These are phyloP conservation scores for Spodoptera picta DNA, from an alignment of 2,888 invertebrate species.

Conservation along the genomic window DNA sequence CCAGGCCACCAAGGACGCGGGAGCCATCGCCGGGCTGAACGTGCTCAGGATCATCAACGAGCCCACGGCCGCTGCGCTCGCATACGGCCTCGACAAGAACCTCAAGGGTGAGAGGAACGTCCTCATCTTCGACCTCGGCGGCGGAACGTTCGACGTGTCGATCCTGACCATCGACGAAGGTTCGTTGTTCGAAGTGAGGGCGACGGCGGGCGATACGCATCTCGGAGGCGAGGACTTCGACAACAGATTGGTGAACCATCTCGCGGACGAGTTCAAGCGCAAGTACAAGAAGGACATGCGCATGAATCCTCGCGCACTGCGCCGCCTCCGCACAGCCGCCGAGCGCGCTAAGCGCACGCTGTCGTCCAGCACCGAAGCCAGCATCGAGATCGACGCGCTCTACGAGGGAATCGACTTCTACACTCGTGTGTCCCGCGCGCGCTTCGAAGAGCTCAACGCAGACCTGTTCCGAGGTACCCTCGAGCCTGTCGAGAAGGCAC, in stretches of 20 bases:
- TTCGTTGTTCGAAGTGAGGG: constrained; percentile 90
- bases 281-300: constrained; percentile 90
- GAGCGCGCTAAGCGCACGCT: constrained; percentile 92
- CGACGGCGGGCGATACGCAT: constrained; percentile 93
- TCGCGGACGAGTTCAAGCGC: constrained; percentile 90
- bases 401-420: constrained; percentile 90
- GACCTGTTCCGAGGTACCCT: constrained; percentile 91
- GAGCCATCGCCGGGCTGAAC: constrained; percentile 3
- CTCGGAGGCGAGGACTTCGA: constrained; percentile 89
- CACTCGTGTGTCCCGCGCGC: constrained; percentile 90
- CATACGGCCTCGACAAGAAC: constrained; percentile 92
- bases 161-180: constrained; percentile 88
- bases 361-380: constrained; percentile 91
- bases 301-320: constrained; percentile 89
- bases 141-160: constrained; percentile 96
- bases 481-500: constrained; percentile 92
- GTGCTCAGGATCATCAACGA: constrained; percentile 90
- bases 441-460: constrained; percentile 92
- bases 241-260: constrained; percentile 89
- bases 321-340: constrained; percentile 91
- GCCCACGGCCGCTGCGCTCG: constrained; percentile 94
- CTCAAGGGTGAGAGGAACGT: constrained; percentile 91
- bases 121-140: constrained; percentile 91
- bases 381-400: constrained; percentile 91
- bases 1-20: constrained; percentile 93